Percentiles rank a stretch among this genome's conserved stretches.
phyloP scores from a whole-genome alignment of 2,888 invertebrate species.

The Pollenia labialis region DNA sequence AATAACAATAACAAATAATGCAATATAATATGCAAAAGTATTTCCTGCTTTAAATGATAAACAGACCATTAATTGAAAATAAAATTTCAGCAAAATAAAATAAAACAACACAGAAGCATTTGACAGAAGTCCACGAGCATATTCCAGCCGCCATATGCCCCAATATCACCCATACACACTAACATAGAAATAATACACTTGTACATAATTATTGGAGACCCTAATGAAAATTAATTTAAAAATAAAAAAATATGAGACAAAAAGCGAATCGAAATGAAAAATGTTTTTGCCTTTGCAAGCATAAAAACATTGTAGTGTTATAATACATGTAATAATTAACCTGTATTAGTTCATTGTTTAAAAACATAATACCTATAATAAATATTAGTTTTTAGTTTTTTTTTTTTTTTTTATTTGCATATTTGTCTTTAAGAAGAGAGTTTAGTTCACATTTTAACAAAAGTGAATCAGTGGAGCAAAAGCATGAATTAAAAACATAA shows the following conservation, averaged over 20 bases:
- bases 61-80: slow-evolving; percentile 65
- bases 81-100: slow-evolving; percentile 39
- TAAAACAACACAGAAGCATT: slow-evolving; percentile 45
- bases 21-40: slow-evolving; percentile 65
- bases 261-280: slow-evolving; percentile 20
- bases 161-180: slow-evolving; percentile 3
- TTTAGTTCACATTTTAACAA: slow-evolving; percentile 29
- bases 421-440: slow-evolving; percentile 23
- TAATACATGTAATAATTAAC: slow-evolving; percentile 18
- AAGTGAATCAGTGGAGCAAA: slow-evolving; percentile 65
- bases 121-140: slow-evolving; percentile 38
- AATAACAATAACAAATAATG: slow-evolving; percentile 45
- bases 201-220: slow-evolving; percentile 31
- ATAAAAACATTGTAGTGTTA: slow-evolving; percentile 5
- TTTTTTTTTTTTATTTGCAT: slow-evolving; percentile 31
- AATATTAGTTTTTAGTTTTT: slow-evolving; percentile 12
- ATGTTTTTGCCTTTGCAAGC: neutral
- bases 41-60: slow-evolving; percentile 70
- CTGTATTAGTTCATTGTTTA: slow-evolving; percentile 28
- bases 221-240: slow-evolving; percentile 52
- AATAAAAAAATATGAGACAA: slow-evolving; percentile 18
- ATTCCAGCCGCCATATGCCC: slow-evolving; percentile 36
- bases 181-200: neutral
- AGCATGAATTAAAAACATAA: slow-evolving; percentile 24
- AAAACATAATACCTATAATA: neutral